A percentile compares a stretch with the other conserved stretches of the same genome.
Conservation (phyloP, 2,797 vertebrate genomes). For the Rhinogobio ventralis region DNA sequence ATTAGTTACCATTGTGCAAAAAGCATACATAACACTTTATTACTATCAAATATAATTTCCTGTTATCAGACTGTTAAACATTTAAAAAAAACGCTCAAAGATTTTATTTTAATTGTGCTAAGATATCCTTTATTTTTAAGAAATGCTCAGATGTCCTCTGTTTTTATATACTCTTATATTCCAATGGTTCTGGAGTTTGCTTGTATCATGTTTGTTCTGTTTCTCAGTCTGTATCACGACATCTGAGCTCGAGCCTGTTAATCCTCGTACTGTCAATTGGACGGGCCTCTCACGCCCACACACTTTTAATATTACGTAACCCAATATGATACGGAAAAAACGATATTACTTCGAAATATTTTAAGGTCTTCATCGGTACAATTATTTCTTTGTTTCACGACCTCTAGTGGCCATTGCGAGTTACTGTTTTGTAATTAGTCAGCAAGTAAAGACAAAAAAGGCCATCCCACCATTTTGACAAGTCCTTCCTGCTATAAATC, state of each 20-base stretch:
- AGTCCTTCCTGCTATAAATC: neutral
- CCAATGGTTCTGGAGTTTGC: neutral
- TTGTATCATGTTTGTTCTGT: neutral
- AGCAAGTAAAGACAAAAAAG: neutral
- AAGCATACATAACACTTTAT: neutral
- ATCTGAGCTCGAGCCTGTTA: neutral
- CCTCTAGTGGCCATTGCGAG: constrained; percentile 5
- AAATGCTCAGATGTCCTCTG: neutral
- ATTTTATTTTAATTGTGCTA: neutral
- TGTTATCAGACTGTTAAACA: too few species aligned
- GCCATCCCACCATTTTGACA: neutral
- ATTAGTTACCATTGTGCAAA: neutral
- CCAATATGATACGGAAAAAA: neutral
- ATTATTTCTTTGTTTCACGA: neutral
- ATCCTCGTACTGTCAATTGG: constrained; percentile 1
- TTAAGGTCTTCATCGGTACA: too few species aligned
- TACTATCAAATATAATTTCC: neutral
- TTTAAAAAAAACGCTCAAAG: neutral
- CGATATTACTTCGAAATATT: neutral
- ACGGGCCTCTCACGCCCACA: neutral
- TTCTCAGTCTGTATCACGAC: neutral
- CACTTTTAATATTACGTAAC: neutral
- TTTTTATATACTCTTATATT: neutral
- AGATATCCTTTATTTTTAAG: too few species aligned
- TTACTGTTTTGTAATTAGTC: neutral